A percentile compares a stretch with the other conserved stretches of the same genome.
These are phyloP conservation scores for Lottia scabra DNA, from an alignment of 2,888 invertebrate species.

Conservation along the genomic window DNA sequence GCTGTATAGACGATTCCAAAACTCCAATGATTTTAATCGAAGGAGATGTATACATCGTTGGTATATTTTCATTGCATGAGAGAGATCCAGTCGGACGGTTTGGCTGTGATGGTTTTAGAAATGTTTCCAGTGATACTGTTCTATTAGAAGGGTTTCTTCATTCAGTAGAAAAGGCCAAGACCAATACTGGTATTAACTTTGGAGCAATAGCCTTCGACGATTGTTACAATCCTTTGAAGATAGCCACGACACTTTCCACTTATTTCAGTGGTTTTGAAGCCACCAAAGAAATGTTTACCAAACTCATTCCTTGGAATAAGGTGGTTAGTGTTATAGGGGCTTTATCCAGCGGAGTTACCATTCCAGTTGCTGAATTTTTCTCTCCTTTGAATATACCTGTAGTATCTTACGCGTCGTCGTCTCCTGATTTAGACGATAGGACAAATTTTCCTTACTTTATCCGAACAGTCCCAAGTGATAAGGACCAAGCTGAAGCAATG, in stretches of 20 bases:
- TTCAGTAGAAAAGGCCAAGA: slow-evolving; percentile 36
- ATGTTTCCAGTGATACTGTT: slow-evolving; percentile 46
- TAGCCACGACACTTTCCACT: slow-evolving; percentile 29
- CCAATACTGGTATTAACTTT: slow-evolving; percentile 42
- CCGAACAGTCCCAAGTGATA: slow-evolving; percentile 61
- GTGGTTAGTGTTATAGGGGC: slow-evolving; percentile 72
- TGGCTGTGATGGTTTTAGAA: slow-evolving; percentile 45
- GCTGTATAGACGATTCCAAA: slow-evolving; percentile 36
- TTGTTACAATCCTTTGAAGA: slow-evolving; percentile 52
- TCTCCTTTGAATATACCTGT: slow-evolving; percentile 49
- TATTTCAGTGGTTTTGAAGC: slow-evolving; percentile 27
- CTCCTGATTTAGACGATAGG: slow-evolving; percentile 54
- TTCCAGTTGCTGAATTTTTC: slow-evolving; percentile 46
- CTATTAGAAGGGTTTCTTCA: slow-evolving; percentile 53
- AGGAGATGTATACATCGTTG: slow-evolving; percentile 51
- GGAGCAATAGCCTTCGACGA: slow-evolving; percentile 61
- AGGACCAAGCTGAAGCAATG: slow-evolving; percentile 54
- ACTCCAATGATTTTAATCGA: slow-evolving; percentile 41
- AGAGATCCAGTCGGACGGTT: slow-evolving; percentile 38
- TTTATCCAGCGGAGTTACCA: slow-evolving; percentile 66
- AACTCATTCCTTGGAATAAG: slow-evolving; percentile 41
- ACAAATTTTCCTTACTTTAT: slow-evolving; percentile 58
- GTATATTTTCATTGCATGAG: slow-evolving; percentile 55
- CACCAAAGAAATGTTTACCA: slow-evolving; percentile 32
- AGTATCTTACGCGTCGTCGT: slow-evolving; percentile 56